phyloP scores from a whole-genome alignment of 2,113 vertebrate genomes.

The Ploceus nigricollis region DNA sequence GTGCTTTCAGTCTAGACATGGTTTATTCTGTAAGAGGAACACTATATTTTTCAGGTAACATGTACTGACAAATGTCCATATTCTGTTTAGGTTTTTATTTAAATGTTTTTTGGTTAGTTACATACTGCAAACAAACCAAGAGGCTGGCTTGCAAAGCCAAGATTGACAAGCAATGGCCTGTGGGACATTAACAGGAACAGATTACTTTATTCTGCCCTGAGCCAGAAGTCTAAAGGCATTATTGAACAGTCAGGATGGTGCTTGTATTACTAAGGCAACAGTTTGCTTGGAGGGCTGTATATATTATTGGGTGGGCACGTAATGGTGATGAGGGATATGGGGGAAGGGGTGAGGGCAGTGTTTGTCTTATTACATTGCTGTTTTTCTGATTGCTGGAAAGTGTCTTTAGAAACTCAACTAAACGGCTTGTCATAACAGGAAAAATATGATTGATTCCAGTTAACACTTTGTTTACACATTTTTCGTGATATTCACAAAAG shows the following conservation, averaged over 20 bases:
- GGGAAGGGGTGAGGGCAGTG: neutral
- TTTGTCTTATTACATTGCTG: neutral
- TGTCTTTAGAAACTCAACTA: neutral
- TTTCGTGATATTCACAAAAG: neutral
- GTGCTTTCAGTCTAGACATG: neutral
- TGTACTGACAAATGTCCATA: neutral
- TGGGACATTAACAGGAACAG: neutral
- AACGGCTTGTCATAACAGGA: neutral
- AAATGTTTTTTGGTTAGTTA: neutral
- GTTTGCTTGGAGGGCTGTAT: neutral
- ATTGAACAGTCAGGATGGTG: neutral
- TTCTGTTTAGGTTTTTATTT: neutral
- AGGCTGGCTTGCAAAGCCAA: neutral
- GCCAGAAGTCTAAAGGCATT: neutral
- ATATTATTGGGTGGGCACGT: neutral
- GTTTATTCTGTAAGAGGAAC: neutral
- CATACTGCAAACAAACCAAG: neutral
- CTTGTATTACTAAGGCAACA: constrained; percentile 13
- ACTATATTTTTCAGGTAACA: accelerated
- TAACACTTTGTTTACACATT: neutral
- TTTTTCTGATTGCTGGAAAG: neutral
- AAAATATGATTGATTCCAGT: neutral
- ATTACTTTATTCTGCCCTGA: neutral
- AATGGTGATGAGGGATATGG: neutral
- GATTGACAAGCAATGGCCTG: neutral